Conservation (phyloP, 2,113 vertebrate species). For the Siphamia tubifer region DNA sequence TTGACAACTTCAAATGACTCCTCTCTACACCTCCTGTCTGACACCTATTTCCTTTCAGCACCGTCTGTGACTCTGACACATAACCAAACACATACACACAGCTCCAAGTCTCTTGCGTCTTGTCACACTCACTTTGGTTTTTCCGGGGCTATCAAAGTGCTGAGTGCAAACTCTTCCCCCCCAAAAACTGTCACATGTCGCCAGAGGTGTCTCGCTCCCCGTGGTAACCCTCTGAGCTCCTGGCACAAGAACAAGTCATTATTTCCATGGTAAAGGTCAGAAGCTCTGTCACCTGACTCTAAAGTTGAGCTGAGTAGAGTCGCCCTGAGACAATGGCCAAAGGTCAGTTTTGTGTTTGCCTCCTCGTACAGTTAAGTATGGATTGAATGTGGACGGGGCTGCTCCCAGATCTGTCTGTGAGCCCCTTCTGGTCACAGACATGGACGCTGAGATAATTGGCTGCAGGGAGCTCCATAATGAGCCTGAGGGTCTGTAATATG, state of each 20-base stretch:
- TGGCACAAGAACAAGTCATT: slow-evolving; percentile 77
- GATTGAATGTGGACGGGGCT: slow-evolving; percentile 36
- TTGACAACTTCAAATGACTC: slow-evolving; percentile 62
- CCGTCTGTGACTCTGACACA: slow-evolving; percentile 31
- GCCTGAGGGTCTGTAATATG: slow-evolving; percentile 67
- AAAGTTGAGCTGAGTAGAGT: slow-evolving; percentile 64
- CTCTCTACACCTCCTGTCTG: slow-evolving; percentile 58
- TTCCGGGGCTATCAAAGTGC: slow-evolving; percentile 71
- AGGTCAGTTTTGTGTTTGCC: slow-evolving; percentile 70
- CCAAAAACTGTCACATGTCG: slow-evolving; percentile 73
- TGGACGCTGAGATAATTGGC: slow-evolving; percentile 75
- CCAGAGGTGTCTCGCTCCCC: slow-evolving; percentile 69
- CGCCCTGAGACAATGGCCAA: slow-evolving; percentile 68
- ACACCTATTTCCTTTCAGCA: slow-evolving; percentile 70
- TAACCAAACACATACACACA: slow-evolving; percentile 40
- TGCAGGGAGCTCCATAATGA: slow-evolving; percentile 72
- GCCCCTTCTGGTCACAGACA: slow-evolving; percentile 51
- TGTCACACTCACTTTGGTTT: slow-evolving; percentile 74
- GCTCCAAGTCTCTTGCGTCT: slow-evolving; percentile 58
- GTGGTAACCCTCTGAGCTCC: slow-evolving; percentile 59
- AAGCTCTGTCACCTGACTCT: slow-evolving; percentile 70
- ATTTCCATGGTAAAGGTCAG: slow-evolving; percentile 79
- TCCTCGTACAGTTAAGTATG: slow-evolving; percentile 22
- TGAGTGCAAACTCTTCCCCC: slow-evolving; percentile 69
- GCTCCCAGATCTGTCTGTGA: slow-evolving; percentile 63